Evolutionary conservation across 2,797 vertebrate genomes (phyloP).

Genomic region (Enoplosus armatus): DNA sequence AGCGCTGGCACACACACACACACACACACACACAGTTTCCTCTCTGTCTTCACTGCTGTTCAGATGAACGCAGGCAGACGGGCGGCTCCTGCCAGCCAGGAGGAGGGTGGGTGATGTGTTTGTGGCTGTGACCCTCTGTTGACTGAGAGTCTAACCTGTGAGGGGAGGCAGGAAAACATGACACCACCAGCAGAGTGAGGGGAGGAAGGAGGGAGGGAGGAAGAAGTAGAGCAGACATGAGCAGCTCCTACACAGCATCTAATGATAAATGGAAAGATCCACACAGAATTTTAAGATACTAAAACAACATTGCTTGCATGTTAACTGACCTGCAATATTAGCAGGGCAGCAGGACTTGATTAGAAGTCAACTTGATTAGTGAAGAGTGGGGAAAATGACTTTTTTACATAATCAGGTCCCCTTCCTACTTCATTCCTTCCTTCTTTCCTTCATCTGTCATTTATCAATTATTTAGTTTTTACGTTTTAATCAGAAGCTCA

Average conservation of each 20-base stretch:
- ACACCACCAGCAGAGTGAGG: constrained; percentile 56
- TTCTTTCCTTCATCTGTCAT: constrained; percentile 12
- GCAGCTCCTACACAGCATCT: neutral
- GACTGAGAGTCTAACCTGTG: constrained; percentile 75
- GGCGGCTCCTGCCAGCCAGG: constrained; percentile 34
- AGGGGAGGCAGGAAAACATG: constrained; percentile 69
- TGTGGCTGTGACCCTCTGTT: constrained; percentile 63
- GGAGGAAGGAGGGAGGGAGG: constrained; percentile 17
- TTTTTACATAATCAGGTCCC: neutral
- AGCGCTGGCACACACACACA: constrained; percentile 40
- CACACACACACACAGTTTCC: constrained; percentile 21
- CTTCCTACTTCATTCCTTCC: neutral
- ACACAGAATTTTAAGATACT: neutral
- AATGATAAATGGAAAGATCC: neutral
- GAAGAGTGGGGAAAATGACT: neutral
- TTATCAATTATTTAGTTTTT: constrained; percentile 45
- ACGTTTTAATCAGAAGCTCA: constrained; percentile 39
- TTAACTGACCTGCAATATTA: neutral
- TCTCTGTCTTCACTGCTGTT: constrained; percentile 51
- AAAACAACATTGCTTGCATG: neutral
- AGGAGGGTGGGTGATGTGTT: constrained; percentile 43
- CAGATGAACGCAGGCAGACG: constrained; percentile 45
- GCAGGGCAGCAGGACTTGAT: neutral
- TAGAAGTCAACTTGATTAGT: neutral
- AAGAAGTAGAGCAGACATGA: constrained; percentile 9